Conservation (phyloP, 2,113 vertebrate species). For the Laticauda laticaudata region DNA sequence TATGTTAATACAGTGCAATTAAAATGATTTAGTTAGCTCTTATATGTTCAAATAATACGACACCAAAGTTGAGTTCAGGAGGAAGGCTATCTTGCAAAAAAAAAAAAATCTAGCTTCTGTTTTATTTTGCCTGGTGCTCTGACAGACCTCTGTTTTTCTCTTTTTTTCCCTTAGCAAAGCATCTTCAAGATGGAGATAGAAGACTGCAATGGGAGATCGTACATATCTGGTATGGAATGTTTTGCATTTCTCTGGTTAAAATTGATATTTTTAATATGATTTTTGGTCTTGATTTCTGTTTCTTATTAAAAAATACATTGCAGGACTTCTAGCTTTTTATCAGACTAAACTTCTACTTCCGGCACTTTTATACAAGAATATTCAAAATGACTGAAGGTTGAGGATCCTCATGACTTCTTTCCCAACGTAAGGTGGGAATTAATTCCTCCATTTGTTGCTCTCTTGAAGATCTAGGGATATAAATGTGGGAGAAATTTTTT, state of each 20-base stretch:
- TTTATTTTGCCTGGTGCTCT: slow-evolving; percentile 30
- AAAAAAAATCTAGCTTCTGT: background rate
- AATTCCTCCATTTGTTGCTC: background rate
- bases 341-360: background rate
- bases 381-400: background rate
- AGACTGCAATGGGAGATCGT: slow-evolving; percentile 88
- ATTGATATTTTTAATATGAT: background rate
- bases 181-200: slow-evolving; percentile 90
- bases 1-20: background rate
- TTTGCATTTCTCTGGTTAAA: background rate
- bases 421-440: background rate
- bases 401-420: background rate
- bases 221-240: slow-evolving; percentile 81
- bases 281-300: background rate
- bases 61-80: fast-evolving
- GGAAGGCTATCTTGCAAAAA: background rate
- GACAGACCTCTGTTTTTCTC: slow-evolving; percentile 31
- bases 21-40: background rate
- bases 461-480: background rate
- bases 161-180: slow-evolving; percentile 66
- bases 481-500: background rate
- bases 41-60: background rate
- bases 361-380: background rate
- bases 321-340: background rate
- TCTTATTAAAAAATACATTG: background rate